Conservation (phyloP, 2,113 vertebrate genomes). For the Damaliscus lunatus region DNA sequence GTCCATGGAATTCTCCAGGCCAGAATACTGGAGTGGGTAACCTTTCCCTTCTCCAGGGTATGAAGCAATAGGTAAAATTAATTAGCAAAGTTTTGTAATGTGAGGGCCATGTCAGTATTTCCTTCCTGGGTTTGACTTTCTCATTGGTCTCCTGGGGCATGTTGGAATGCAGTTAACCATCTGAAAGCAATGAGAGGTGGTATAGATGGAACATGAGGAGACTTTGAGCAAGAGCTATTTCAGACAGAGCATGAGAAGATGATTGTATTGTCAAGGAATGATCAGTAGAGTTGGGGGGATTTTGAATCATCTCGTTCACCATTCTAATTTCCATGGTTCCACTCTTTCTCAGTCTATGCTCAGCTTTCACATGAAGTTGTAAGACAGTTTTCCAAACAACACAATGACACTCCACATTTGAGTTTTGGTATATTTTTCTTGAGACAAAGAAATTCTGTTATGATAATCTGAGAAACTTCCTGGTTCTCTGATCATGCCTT, state of each 20-base stretch:
- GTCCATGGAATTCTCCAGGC: neutral
- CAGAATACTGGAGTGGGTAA: neutral
- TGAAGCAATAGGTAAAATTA: neutral
- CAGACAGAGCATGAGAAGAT: neutral
- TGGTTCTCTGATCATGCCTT: neutral
- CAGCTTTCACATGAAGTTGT: neutral
- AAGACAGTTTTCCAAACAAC: neutral
- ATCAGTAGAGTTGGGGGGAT: neutral
- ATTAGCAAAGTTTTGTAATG: neutral
- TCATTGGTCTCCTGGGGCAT: neutral
- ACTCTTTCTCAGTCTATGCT: neutral
- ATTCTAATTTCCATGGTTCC: neutral
- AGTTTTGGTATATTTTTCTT: neutral
- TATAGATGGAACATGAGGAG: neutral
- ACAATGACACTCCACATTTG: neutral
- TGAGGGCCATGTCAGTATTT: neutral
- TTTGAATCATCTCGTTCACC: neutral
- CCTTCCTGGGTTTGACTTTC: neutral
- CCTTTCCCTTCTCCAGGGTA: neutral
- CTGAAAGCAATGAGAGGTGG: neutral
- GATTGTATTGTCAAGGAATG: neutral
- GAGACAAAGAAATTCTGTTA: neutral
- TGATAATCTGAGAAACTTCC: neutral
- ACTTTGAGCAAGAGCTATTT: neutral
- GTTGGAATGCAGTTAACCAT: neutral